phyloP scores from a whole-genome alignment of 1,140 invertebrate genomes.

The Drosophila pachea region DNA sequence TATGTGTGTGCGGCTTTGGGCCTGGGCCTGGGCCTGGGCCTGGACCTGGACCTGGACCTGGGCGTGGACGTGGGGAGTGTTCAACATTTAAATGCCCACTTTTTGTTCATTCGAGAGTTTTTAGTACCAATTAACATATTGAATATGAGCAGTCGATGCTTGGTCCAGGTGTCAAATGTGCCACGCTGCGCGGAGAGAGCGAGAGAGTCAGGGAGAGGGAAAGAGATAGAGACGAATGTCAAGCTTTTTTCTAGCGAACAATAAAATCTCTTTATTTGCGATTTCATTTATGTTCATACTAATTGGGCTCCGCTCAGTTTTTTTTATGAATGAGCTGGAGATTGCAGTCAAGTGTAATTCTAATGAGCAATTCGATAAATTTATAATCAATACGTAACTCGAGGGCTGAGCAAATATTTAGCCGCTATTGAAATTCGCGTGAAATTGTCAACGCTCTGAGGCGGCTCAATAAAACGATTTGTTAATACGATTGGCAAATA shows the following conservation, averaged over 20 bases:
- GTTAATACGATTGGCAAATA: constrained; percentile 61
- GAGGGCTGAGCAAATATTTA: constrained; percentile 47
- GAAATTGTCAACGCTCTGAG: constrained; percentile 52
- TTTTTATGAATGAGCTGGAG: constrained; percentile 37
- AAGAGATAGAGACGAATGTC: constrained; percentile 21
- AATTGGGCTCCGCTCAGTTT: constrained; percentile 21
- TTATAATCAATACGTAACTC: constrained; percentile 21
- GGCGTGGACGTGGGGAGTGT: constrained; percentile 20
- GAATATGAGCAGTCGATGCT: constrained; percentile 48
- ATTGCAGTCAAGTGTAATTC: constrained; percentile 28
- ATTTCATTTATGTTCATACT: constrained; percentile 57
- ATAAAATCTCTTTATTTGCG: constrained; percentile 48
- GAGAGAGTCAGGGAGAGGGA: background rate
- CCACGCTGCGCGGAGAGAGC: constrained; percentile 17
- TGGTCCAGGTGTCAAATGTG: constrained; percentile 49
- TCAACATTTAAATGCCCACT: constrained; percentile 42
- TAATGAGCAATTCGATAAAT: constrained; percentile 55
- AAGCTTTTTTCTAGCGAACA: constrained; percentile 35
- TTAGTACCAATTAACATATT: constrained; percentile 72
- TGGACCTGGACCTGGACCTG: background rate
- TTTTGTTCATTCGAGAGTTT: constrained; percentile 45
- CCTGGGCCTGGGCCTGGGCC: background rate
- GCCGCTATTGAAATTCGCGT: constrained; percentile 47
- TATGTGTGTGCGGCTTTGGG: no score
- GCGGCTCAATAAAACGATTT: constrained; percentile 45